These are phyloP conservation scores for Tryphoninae sp. DNA, from an alignment of 2,888 invertebrate species.

Conservation along the genomic window DNA sequence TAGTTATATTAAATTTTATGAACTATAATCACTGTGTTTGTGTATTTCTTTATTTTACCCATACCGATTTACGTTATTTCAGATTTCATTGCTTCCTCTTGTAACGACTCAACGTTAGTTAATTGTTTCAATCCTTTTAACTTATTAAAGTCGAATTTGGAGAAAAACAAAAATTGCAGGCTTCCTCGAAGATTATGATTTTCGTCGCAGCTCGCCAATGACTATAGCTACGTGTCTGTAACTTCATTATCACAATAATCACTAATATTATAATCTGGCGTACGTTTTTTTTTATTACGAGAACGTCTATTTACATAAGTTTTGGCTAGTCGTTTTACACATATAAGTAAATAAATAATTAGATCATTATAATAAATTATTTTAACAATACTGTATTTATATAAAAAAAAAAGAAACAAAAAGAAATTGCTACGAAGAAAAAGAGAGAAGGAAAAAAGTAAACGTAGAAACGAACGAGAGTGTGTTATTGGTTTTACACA, in stretches of 20 bases:
- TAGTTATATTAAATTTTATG: slow-evolving; percentile 63
- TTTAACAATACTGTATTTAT: slow-evolving; percentile 74
- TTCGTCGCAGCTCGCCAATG: background rate
- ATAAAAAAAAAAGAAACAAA: slow-evolving; percentile 65
- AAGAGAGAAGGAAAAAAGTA: slow-evolving; percentile 63
- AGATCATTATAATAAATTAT: slow-evolving; percentile 74
- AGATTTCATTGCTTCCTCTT: background rate
- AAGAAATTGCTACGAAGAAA: slow-evolving; percentile 62
- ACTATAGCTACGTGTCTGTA: background rate
- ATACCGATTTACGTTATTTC: background rate
- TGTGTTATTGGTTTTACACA: slow-evolving; percentile 73
- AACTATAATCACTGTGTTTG: slow-evolving; percentile 35
- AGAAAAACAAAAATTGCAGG: background rate
- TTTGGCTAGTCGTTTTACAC: slow-evolving; percentile 75
- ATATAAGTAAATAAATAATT: slow-evolving; percentile 71
- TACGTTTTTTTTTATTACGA: slow-evolving; percentile 74
- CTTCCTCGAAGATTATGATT: background rate
- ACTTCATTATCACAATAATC: slow-evolving; percentile 34
- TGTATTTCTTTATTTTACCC: slow-evolving; percentile 6
- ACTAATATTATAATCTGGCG: slow-evolving; percentile 51
- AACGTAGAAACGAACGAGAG: slow-evolving; percentile 59
- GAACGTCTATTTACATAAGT: slow-evolving; percentile 79
- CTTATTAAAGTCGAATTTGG: background rate
- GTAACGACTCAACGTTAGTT: too few relatives aligned
- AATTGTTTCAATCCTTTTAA: background rate